Conservation (phyloP, 2,888 invertebrate genomes). For the Sphinx pinastri region DNA sequence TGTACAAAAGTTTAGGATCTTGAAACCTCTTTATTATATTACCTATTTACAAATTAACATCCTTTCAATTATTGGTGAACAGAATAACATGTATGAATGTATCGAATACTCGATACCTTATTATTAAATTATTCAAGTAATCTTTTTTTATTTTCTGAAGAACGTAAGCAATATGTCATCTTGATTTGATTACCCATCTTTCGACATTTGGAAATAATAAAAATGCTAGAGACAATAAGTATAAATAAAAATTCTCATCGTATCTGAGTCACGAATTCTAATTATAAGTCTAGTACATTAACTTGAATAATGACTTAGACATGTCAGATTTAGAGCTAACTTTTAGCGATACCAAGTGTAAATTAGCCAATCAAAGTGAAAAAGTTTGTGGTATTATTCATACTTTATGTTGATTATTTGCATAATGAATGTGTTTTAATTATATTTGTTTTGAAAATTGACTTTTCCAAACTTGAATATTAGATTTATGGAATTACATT, state of each 20-base stretch:
- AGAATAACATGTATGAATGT: too few relatives aligned
- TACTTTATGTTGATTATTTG: constrained; percentile 26
- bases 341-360: constrained; percentile 46
- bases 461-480: background rate
- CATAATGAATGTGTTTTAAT: constrained; percentile 5
- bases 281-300: constrained; percentile 4
- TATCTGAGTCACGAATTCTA: background rate
- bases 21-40: too few relatives aligned
- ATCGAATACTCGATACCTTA: too few relatives aligned
- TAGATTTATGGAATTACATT: background rate
- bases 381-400: constrained; percentile 41
- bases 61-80: too few relatives aligned
- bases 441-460: background rate
- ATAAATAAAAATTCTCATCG: background rate
- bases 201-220: background rate
- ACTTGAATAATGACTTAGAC: background rate
- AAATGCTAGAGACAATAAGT: background rate
- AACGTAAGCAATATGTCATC: too few relatives aligned
- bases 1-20: too few relatives aligned
- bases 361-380: constrained; percentile 48
- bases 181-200: background rate
- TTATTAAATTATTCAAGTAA: too few relatives aligned
- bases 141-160: too few relatives aligned
- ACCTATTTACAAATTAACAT: too few relatives aligned
- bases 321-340: constrained; percentile 40